Evolutionary conservation across 2,113 vertebrate species (phyloP).

Genomic region (Piprites chloris): DNA sequence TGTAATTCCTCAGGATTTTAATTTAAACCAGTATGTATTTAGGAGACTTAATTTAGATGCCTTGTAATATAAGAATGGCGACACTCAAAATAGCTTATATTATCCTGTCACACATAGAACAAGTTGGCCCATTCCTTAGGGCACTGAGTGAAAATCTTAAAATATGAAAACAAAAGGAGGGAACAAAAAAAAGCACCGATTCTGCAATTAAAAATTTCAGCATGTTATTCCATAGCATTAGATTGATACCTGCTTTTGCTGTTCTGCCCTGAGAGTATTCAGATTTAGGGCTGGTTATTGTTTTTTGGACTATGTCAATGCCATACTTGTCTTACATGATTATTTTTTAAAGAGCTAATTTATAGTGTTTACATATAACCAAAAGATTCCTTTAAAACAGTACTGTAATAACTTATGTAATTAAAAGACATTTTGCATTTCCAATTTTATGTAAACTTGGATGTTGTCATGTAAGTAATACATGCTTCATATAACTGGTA

Average conservation of each 20-base stretch:
- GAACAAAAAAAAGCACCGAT: slow-evolving; percentile 13
- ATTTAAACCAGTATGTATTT: slow-evolving; percentile 59
- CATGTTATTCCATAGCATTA: slow-evolving; percentile 52
- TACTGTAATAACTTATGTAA: slow-evolving; percentile 56
- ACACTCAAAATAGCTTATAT: slow-evolving; percentile 2
- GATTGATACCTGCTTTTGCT: slow-evolving; percentile 41
- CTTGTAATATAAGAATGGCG: slow-evolving; percentile 31
- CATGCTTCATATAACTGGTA: not conserved
- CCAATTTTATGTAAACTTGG: not conserved
- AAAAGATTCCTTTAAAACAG: slow-evolving; percentile 60
- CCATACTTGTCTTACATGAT: slow-evolving; percentile 64
- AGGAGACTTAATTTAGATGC: slow-evolving; percentile 56
- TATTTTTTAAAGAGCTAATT: slow-evolving; percentile 72
- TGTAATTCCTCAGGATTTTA: slow-evolving; percentile 76
- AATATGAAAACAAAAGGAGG: slow-evolving; percentile 27
- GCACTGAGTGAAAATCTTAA: slow-evolving; percentile 34
- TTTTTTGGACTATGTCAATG: slow-evolving; percentile 57
- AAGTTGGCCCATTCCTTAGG: slow-evolving; percentile 43
- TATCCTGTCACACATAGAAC: slow-evolving; percentile 5
- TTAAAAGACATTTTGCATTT: slow-evolving; percentile 25
- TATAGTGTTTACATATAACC: slow-evolving; percentile 61
- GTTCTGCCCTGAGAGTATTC: slow-evolving; percentile 41
- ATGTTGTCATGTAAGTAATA: not conserved
- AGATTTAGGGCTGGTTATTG: slow-evolving; percentile 58
- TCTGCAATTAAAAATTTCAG: slow-evolving; percentile 44